phyloP scores from a whole-genome alignment of 1,140 invertebrate species.

The Scaptomyza hsui region DNA sequence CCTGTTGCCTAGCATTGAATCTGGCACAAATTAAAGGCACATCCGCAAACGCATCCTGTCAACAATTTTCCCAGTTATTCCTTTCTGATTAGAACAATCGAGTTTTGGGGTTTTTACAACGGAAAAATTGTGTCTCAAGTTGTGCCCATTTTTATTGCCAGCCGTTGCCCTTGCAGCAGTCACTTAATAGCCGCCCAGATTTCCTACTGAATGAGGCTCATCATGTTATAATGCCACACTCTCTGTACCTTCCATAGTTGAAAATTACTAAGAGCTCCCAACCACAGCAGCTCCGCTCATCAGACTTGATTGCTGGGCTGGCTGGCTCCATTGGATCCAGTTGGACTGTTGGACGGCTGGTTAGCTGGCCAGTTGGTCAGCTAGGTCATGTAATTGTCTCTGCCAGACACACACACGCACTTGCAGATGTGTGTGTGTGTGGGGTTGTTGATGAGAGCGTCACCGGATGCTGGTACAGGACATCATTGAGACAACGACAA shows the following conservation, averaged over 20 bases:
- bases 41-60: slow-evolving; percentile 72
- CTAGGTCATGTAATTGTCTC: slow-evolving; percentile 66
- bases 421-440: neutral
- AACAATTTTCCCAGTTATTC: slow-evolving; percentile 64
- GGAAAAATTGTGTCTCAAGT: slow-evolving; percentile 21
- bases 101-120: slow-evolving; percentile 52
- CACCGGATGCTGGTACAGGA: slow-evolving; percentile 37
- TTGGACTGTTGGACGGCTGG: slow-evolving; percentile 5
- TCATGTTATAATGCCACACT: slow-evolving; percentile 72
- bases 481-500: slow-evolving; percentile 51
- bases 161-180: slow-evolving; percentile 12
- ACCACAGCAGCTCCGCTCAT: slow-evolving; percentile 47
- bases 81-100: slow-evolving; percentile 60
- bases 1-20: slow-evolving; percentile 17
- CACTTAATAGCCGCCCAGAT: slow-evolving; percentile 44
- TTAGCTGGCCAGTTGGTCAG: slow-evolving; percentile 32
- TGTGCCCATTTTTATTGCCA: slow-evolving; percentile 4
- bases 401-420: slow-evolving; percentile 44
- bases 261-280: slow-evolving; percentile 56
- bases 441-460: slow-evolving; percentile 29
- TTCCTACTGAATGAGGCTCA: slow-evolving; percentile 71
- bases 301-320: slow-evolving; percentile 52
- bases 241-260: slow-evolving; percentile 29
- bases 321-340: neutral
- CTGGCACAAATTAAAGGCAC: slow-evolving; percentile 68